These are phyloP conservation scores for Anguilla japonica DNA, from an alignment of 2,113 vertebrate genomes.

Conservation along the genomic window DNA sequence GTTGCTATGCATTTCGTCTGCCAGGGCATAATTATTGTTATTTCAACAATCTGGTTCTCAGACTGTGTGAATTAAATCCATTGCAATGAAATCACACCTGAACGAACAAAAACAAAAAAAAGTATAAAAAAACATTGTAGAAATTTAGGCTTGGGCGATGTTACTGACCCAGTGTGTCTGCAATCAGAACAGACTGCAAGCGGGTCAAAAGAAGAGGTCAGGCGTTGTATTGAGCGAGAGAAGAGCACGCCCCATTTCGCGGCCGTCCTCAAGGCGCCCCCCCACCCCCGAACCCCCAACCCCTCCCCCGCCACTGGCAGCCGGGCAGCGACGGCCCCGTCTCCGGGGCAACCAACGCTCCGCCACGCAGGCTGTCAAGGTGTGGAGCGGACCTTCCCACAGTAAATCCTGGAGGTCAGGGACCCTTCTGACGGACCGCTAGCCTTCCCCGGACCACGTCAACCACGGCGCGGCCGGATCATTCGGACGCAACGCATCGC, in stretches of 20 bases:
- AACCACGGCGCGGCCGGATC: background rate
- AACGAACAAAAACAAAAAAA: background rate
- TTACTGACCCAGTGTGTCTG: background rate
- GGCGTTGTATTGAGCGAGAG: background rate
- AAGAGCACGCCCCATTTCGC: background rate
- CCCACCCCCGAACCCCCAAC: no score
- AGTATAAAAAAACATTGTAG: background rate
- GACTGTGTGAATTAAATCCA: background rate
- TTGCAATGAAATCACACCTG: background rate
- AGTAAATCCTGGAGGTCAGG: conserved; percentile 10
- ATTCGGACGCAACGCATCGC: background rate
- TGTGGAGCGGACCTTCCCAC: conserved; percentile 1
- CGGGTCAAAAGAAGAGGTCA: conserved; percentile 4
- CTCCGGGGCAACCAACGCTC: conserved; percentile 15
- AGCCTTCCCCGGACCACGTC: conserved; percentile 6
- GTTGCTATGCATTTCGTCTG: background rate
- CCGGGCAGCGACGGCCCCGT: conserved; percentile 9
- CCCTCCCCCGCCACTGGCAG: background rate
- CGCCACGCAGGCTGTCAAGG: conserved; percentile 17
- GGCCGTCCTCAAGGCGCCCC: background rate
- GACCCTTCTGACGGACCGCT: background rate
- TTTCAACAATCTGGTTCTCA: background rate
- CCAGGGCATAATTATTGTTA: background rate
- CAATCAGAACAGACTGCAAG: background rate
- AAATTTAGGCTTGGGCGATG: background rate